Evolutionary conservation across 1,140 invertebrate genomes (phyloP), one percentile per base, ranked within the genome.

Genomic region (Dysdera silvatica): DNA sequence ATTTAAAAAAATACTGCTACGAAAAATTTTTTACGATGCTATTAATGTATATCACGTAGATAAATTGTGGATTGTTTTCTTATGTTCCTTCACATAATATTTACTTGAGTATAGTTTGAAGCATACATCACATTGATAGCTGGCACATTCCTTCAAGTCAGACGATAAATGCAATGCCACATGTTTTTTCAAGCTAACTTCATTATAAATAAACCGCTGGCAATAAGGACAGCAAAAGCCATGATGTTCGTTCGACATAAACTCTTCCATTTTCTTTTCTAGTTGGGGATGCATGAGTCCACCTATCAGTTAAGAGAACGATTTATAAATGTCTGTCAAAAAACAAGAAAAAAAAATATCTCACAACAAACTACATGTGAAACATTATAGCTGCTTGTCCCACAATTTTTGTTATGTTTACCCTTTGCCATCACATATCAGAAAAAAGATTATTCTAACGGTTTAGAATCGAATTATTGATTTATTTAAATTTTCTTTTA

Each of bases 31-130:
- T n/a, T n/a, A n/a, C n/a, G n/a, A n/a, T n/a, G n/a, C n/a, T n/a
- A n/a, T n/a, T n/a, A n/a, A n/a, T n/a, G n/a, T n/a, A n/a, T n/a
- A n/a, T 37, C 35, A n/a, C 8, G 8, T 23, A 45, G 20, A 5
- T 23, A 57, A 23, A 47, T 57, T 57, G 12, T 57, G 55, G 23
- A 57, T 43, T 23, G 55, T 57, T 45, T 26, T 57, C 28, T 57
- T 57, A 31, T 57, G 55, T 23, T 57, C 55, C 33, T 57, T 57
- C n/a, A 57, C 47, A 10, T 57, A 57, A 20, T 57, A 45, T 43
- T 57, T 57, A 23, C 55, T 57, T 1, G 55, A 57, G 24, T 57
- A 57, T 8, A 57, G 40, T 20, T 31, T 45, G 18, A 29, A 32
- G 29, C 55, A 57, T 20, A 57, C 29, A 20, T 57, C 26, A 31